phyloP scores from a whole-genome alignment of 1,140 invertebrate genomes.

The Zaprionus tsacasi region DNA sequence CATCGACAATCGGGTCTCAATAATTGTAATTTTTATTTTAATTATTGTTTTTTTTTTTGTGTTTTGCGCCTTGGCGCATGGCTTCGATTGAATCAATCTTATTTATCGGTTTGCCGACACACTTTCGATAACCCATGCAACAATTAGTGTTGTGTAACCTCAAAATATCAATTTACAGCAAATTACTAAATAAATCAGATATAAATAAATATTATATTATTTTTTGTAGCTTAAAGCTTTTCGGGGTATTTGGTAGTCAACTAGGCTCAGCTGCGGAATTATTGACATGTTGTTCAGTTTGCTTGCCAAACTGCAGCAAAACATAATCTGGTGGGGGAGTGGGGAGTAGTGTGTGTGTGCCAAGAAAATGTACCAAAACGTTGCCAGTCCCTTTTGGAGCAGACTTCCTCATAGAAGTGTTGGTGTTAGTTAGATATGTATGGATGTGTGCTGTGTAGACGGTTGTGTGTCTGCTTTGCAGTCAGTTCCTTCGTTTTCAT shows the following conservation, averaged over 20 bases:
- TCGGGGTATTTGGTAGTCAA: slow-evolving; percentile 13
- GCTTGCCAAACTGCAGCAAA: slow-evolving; percentile 44
- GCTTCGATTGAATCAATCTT: too few relatives aligned
- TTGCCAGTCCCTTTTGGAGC: slow-evolving; percentile 30
- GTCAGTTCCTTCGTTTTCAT: slow-evolving; percentile 52
- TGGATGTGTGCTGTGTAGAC: background rate
- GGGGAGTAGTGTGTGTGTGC: slow-evolving; percentile 7
- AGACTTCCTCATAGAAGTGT: background rate
- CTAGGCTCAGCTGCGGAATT: background rate
- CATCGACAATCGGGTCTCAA: too few relatives aligned
- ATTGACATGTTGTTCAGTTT: slow-evolving; percentile 14
- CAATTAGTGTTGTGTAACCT: too few relatives aligned
- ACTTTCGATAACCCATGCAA: too few relatives aligned
- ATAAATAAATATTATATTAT: too few relatives aligned
- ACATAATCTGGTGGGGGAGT: slow-evolving; percentile 18
- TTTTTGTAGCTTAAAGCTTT: too few relatives aligned
- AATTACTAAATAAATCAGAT: too few relatives aligned
- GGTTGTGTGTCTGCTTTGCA: background rate
- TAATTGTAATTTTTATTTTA: too few relatives aligned
- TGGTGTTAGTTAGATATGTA: background rate
- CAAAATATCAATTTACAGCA: too few relatives aligned
- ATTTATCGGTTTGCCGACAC: too few relatives aligned
- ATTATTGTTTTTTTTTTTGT: too few relatives aligned
- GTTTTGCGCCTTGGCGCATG: too few relatives aligned
- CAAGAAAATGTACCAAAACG: slow-evolving; percentile 30